A percentile compares a stretch with the other conserved stretches of the same genome.
These are phyloP conservation scores for Nephrotoma guestfalica DNA, from an alignment of 2,888 invertebrate genomes.

Conservation along the genomic window DNA sequence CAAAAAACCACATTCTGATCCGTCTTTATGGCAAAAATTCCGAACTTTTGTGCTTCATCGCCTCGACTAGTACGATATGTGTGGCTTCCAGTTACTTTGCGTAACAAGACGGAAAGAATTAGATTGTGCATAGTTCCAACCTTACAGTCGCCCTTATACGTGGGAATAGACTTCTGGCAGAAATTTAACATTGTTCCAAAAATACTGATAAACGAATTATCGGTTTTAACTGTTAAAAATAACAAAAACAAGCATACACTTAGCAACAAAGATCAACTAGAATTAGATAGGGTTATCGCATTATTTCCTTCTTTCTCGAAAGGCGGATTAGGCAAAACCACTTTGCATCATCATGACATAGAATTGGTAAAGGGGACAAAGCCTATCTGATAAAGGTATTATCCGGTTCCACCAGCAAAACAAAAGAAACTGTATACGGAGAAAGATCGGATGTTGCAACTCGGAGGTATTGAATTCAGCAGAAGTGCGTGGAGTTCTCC, in stretches of 20 bases:
- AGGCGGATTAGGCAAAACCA: too few species aligned
- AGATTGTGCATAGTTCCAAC: not conserved
- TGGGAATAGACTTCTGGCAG: not conserved
- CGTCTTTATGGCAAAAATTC: too few species aligned
- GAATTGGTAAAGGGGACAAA: too few species aligned
- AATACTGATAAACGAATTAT: not conserved
- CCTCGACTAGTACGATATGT: too few species aligned
- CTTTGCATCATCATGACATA: too few species aligned
- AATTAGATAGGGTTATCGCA: too few species aligned
- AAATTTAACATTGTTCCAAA: not conserved
- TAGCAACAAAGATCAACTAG: too few species aligned
- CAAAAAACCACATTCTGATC: too few species aligned
- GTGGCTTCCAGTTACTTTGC: too few species aligned
- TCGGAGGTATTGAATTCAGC: not conserved
- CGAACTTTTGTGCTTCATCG: too few species aligned
- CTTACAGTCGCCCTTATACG: not conserved
- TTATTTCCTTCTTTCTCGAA: too few species aligned
- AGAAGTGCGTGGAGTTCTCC: not conserved
- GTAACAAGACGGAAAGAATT: not conserved
- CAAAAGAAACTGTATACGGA: not conserved
- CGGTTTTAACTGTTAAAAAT: not conserved
- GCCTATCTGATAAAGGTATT: too few species aligned
- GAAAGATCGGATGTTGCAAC: not conserved
- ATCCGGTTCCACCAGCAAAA: not conserved
- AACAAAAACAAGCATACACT: not conserved